Conservation (phyloP, 2,888 invertebrate species). For the Schizaphis graminum region DNA sequence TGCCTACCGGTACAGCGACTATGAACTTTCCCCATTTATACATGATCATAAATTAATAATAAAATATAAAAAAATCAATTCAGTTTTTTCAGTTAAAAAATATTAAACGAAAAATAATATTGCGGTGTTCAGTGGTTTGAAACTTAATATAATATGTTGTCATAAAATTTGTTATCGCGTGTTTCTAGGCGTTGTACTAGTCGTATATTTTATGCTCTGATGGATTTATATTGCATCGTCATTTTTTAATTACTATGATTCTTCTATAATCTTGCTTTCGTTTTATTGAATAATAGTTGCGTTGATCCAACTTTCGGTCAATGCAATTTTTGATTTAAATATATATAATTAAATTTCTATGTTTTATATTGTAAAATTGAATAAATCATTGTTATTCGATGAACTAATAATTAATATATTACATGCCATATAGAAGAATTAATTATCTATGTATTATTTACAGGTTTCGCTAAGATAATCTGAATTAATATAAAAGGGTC, state of each 20-base stretch:
- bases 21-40: neutral
- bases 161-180: neutral
- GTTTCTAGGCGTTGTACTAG: neutral
- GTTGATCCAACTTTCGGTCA: neutral
- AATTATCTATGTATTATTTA: neutral
- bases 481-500: neutral
- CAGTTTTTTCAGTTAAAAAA: neutral
- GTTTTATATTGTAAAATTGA: neutral
- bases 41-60: neutral
- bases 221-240: slow-evolving; percentile 21
- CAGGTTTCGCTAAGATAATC: neutral
- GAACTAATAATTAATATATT: neutral
- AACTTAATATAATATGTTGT: neutral
- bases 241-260: slow-evolving; percentile 22
- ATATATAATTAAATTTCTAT: neutral
- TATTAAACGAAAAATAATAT: neutral
- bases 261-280: slow-evolving; percentile 23
- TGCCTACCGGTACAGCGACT: neutral
- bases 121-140: neutral
- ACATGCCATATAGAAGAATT: neutral
- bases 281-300: slow-evolving; percentile 39
- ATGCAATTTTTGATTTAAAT: neutral
- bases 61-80: neutral
- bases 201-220: slow-evolving; percentile 21
- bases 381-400: neutral